These are phyloP conservation scores for Drosophila nasuta DNA, from an alignment of 1,140 invertebrate species.

Conservation along the genomic window DNA sequence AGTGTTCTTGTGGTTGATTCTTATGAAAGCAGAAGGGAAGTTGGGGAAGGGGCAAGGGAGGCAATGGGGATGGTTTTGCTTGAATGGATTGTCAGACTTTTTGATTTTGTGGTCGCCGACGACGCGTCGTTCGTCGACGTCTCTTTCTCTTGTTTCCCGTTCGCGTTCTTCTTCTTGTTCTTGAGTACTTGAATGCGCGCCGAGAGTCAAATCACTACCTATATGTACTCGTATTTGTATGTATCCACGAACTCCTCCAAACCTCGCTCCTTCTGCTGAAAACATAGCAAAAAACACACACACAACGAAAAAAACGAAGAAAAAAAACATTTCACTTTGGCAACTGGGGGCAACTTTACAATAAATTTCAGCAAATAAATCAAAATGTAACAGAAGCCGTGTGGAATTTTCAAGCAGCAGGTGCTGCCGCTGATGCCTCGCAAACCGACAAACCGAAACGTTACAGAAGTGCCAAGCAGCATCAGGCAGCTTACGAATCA, in stretches of 20 bases:
- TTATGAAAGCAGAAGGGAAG: too few relatives aligned
- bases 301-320: not conserved
- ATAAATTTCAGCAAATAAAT: slow-evolving; percentile 82
- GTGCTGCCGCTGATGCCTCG: slow-evolving; percentile 38
- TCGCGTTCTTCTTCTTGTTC: not conserved
- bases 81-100: slow-evolving; percentile 64
- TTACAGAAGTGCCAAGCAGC: slow-evolving; percentile 3
- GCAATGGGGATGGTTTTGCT: slow-evolving; percentile 26
- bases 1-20: too few relatives aligned
- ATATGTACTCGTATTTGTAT: slow-evolving; percentile 7
- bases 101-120: slow-evolving; percentile 54
- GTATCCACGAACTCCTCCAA: slow-evolving; percentile 1
- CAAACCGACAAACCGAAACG: slow-evolving; percentile 13
- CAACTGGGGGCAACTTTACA: slow-evolving; percentile 66
- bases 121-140: not conserved
- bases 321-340: slow-evolving; percentile 41
- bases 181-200: slow-evolving; percentile 32
- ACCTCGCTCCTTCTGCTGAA: not conserved
- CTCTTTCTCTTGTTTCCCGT: slow-evolving; percentile 10
- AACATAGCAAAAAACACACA: not conserved
- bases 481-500: not conserved
- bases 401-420: slow-evolving; percentile 77
- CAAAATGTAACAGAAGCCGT: slow-evolving; percentile 79
- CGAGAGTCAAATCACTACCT: slow-evolving; percentile 27
- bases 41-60: not conserved